These are phyloP conservation scores for Pachydiplax longipennis DNA, from an alignment of 2,888 invertebrate species.

Conservation along the genomic window DNA sequence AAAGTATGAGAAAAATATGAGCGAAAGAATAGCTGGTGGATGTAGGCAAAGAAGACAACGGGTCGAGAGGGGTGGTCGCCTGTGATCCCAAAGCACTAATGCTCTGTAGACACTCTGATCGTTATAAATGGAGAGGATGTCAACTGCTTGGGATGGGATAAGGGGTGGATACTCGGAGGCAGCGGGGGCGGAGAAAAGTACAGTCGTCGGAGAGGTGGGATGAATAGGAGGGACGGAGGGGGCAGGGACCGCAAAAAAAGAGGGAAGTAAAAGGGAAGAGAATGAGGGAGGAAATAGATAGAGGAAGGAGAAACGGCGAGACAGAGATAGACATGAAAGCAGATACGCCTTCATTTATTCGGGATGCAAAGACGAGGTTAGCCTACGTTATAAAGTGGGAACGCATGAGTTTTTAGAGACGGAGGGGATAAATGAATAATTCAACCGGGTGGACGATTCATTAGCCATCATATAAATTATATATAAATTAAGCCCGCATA, in stretches of 20 bases:
- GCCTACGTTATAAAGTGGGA: constrained; percentile 2
- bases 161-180: neutral
- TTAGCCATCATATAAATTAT: constrained; percentile 29
- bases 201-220: neutral
- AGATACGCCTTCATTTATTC: constrained; percentile 11
- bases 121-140: constrained; percentile 40
- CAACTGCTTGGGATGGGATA: neutral
- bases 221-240: neutral
- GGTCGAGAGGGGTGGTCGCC: neutral
- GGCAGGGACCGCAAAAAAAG: neutral
- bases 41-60: neutral
- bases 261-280: neutral
- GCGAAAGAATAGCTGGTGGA: neutral
- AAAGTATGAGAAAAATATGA: neutral
- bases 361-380: constrained; percentile 23
- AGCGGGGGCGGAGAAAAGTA: neutral
- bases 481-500: constrained; percentile 29
- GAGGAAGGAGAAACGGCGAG: neutral
- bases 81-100: constrained; percentile 28
- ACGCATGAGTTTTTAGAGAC: neutral
- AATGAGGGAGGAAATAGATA: neutral
- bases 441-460: constrained; percentile 30
- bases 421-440: constrained; percentile 2
- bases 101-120: constrained; percentile 34
- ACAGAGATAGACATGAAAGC: constrained; percentile 6